Evolutionary conservation across 2,113 vertebrate species (phyloP).

Genomic region (Noctilio leporinus): DNA sequence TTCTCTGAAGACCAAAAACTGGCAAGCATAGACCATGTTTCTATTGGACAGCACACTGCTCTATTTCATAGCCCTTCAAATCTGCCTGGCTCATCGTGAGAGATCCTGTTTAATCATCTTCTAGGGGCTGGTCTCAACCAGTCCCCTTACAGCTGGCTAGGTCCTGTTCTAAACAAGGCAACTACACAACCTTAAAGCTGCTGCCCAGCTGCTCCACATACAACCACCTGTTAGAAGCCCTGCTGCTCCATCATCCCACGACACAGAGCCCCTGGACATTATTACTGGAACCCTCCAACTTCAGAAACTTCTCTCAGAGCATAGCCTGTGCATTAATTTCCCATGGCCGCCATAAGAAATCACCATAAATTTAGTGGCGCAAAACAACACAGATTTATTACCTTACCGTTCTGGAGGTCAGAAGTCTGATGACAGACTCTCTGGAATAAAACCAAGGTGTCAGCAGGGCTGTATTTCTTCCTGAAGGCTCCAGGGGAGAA

Average conservation of each 20-base stretch:
- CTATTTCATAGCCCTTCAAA: not conserved
- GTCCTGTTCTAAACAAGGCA: not conserved
- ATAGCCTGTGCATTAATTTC: not conserved
- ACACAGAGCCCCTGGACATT: not conserved
- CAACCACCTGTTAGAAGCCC: no score
- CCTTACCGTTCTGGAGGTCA: not conserved
- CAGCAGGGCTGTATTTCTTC: not conserved
- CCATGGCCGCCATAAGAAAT: not conserved
- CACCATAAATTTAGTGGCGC: not conserved
- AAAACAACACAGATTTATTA: not conserved
- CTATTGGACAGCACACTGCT: no score
- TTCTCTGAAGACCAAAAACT: not conserved
- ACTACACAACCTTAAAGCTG: not conserved
- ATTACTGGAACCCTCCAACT: no score
- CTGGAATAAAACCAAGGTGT: not conserved
- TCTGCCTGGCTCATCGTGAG: not conserved
- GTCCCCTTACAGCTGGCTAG: not conserved
- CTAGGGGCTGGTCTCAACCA: not conserved
- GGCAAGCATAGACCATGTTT: fast-evolving
- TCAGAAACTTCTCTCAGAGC: not conserved
- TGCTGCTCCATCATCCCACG: fast-evolving
- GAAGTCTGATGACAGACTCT: not conserved
- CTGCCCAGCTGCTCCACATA: not conserved
- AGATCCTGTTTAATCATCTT: not conserved
- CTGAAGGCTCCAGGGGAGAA: not conserved